Evolutionary conservation across 2,888 invertebrate genomes (phyloP), one percentile per base, ranked within the genome.

Genomic region (Rugalucina vietnamica): DNA sequence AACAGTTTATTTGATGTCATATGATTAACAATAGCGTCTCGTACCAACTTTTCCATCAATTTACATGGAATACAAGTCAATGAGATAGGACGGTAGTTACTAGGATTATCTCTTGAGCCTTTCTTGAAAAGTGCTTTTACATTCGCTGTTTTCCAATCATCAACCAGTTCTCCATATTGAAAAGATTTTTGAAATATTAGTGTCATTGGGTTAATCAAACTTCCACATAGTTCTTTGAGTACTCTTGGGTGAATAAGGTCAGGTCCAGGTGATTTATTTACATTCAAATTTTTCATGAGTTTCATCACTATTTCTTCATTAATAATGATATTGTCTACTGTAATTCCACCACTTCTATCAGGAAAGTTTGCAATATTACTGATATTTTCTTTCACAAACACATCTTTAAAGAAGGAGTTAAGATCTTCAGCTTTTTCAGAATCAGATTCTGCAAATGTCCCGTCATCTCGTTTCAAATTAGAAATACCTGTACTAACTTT

Each of bases 21-120:
- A 29, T 77, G 65, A 18, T 74, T 49, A 29, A 77, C 71, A 21
- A 82, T 36, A 43, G 18, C 27, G 60, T 77, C 77, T 60, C 71
- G 71, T 8, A 81, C n/a, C 21, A 83, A 36, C 27, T 73, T 78
- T 37, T 83, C 80, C 72, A 79, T 72, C 1, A 83, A 18, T 34
- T 83, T 79, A 54, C 79, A 83, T 14, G 72, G 70, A 54, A 79
- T 65, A 70, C 74, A 82, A 12, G 78, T 82, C 32, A 82, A 75
- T 54, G 78, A 78, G 27, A 74, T 36, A 24, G 74, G 78, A 18
- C 74, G 43, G 32, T 82, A 75, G 36, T 78, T 79, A 21, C 82
- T 70, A 57, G 50, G 54, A 27, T 65, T 10, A 24, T n/a, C 57
- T 76, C 69, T 81, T 3, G 37, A 29, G 43, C 81, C 76, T 71